Evolutionary conservation across 2,888 invertebrate species (phyloP), one percentile per base, ranked within the genome.

Genomic region (Nomada lathburiana): DNA sequence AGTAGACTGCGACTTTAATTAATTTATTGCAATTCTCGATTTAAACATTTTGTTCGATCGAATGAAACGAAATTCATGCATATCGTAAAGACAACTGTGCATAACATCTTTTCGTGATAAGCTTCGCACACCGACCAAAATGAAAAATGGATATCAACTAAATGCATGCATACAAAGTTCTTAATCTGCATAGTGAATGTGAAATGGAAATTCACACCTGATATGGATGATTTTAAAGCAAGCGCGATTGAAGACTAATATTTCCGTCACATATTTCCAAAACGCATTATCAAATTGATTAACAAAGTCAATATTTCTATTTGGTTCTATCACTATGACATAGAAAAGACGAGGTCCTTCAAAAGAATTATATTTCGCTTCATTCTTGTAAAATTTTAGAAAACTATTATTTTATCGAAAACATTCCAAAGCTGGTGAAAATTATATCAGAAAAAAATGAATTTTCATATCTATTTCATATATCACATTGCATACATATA

Each of bases 1-100:
- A 50, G 42, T 52, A 65, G 65, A 76, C 76, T 76, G 76, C 23
- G 47, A 13, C 36, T 29, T 53, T 60, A 47, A 50, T 47, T 78
- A 67, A 67, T 65, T 77, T 59, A 77, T 65, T 29, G 18, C 64
- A 59, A 65, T 59, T 29, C 57, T 65, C 42, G 60, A 44, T 26
- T 53, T 50, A 18, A 18, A 23, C 42, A 20, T 47, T 7, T 26
- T 42, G 50, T 26, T 18, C 64, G 26, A 23, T 23, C 10, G n/a
- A 36, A 36, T 18, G 10, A n/a, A 55, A 57, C 16, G 7, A 36
- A 23, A 44, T 18, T 53, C 13, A 42, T 18, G 26, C 26, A 16
- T 65, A 59, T 42, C n/a, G 20, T 11, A 36, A 50, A 50, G 10
- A 59, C 47, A 60, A 29, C n/a, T 42, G 13, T 47, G 47, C 16